Base-by-base conservation (phyloP, 2,888 invertebrate species). In the Euplagia quadripunctaria region DNA sequence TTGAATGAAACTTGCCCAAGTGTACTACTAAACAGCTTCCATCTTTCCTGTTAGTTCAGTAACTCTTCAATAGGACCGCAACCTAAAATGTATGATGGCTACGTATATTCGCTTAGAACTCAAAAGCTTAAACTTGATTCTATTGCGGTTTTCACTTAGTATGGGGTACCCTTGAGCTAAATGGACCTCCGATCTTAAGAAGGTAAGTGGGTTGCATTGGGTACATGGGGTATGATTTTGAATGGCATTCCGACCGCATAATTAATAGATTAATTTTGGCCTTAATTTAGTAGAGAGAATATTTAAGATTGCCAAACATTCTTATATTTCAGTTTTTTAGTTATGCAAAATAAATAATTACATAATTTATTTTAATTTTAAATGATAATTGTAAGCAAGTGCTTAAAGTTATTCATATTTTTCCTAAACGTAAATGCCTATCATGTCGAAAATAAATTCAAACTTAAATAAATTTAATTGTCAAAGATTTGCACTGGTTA, bases 51-150 rank as follows among this genome's bases (percentile, higher is more conserved):
- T 61, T 61, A 61, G 31, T 31, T 61, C 7, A 31, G 31, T 14
- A 31, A 61, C 31, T 61, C 20, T 58, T 20, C 43, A 58, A 14
- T 43, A 41, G n/a, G n/a, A 17, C 16, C 42, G n/a, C 68, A 68
- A 52, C 68, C n/a, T 68, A 46, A 46, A 68, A 58, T 46, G 46
- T 55, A 6, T 55, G 9, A 17, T 17, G 43, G 20, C 16, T 49
- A 63, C 20, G 8, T 68, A 72, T 31, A 31, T 68, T 64, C 55
- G 43, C 46, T 55, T 58, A 72, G 41, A 68, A 64, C 64, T 72
- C 72, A 64, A 55, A 72, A 68, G 68, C 68, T 68, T 68, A 68
- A 72, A 68, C 72, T 72, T 68, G 68, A 72, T 72, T 72, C 72
- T 64, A 64, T 72, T 72, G 68, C 68, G 72, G 72, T 55, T 68